Base-by-base conservation (phyloP, 2,888 invertebrate genomes). In the Sthenelais limicola region DNA sequence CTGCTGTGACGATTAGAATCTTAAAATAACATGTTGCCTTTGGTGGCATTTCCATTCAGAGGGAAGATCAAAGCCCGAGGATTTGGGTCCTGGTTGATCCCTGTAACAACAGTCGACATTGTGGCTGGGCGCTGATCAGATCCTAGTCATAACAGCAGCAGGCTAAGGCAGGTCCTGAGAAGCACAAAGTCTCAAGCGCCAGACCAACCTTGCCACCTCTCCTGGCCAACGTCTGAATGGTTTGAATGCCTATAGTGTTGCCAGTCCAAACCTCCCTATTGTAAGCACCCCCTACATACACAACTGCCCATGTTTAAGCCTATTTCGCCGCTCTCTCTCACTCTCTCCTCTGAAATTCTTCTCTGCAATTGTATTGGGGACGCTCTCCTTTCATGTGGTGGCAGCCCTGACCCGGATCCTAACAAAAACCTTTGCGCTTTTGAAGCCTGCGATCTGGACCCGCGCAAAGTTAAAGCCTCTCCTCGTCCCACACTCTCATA, bases 11-110 rank as follows among this genome's bases (percentile, higher is more conserved):
- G 67, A 47, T 67, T 67, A 67, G 30, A 26, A 48, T 48, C 67
- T 48, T 67, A 67, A 24, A 67, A 67, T 67, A 67, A 67, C 67
- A 67, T 30, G 67, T 48, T 28, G 30, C 47, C 48, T 32, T 67
- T 28, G 47, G 67, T 7, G 28, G 9, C 62, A 1, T 30, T 43
- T 35, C 62, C 38, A 38, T 62, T 62, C 62, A 62, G 18, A 38
- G 7, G 24, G 12, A 35, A 43, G 62, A 62, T 62, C 62, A 62
- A 62, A 38, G 62, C 24, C 7, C 21, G 2, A 15, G 56, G 56
- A 56, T 56, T 56, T 32, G 30, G 56, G 21, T n/a, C 56, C 18
- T 15, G 56, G 30, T 32, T 56, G 56, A 56, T 56, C 56, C 56
- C 18, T 33, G 33, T 28, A 56, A 56, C 56, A 56, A 56, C 56